Conservation (phyloP, 2,888 invertebrate genomes). For the Amphipyra berbera region DNA sequence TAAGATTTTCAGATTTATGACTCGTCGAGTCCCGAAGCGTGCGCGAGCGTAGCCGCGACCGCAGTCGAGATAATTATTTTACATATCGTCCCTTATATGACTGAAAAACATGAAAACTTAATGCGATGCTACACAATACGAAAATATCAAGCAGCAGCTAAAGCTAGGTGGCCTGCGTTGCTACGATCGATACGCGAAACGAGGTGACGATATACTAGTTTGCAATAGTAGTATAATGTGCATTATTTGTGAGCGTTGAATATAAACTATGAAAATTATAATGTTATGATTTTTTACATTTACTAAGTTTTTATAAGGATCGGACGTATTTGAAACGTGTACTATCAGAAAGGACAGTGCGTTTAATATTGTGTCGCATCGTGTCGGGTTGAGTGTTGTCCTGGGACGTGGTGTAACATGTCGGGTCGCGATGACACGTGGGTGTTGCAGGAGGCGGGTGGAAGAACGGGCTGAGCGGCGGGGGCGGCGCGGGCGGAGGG, state of each 20-base stretch:
- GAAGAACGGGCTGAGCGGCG: slow-evolving; percentile 83
- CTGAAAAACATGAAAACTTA: background rate
- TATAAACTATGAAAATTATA: too few relatives aligned
- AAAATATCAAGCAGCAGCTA: too few relatives aligned
- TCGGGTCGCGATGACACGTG: background rate
- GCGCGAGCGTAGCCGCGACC: slow-evolving; percentile 5
- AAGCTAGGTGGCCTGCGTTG: too few relatives aligned
- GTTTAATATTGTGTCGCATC: background rate
- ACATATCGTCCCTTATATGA: slow-evolving; percentile 11
- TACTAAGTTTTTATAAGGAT: too few relatives aligned
- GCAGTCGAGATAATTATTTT: background rate
- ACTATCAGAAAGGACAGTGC: too few relatives aligned
- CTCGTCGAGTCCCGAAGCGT: background rate
- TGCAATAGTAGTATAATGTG: too few relatives aligned
- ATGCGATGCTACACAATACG: slow-evolving; percentile 5
- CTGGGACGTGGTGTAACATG: background rate
- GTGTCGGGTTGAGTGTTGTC: background rate
- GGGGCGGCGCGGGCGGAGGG: slow-evolving; percentile 38
- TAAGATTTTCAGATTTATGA: slow-evolving; percentile 82
- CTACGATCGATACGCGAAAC: too few relatives aligned
- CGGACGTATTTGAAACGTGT: too few relatives aligned
- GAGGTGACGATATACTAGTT: too few relatives aligned
- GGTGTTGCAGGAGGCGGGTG: slow-evolving; percentile 79
- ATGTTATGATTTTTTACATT: too few relatives aligned
- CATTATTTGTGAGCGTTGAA: too few relatives aligned